phyloP scores from a whole-genome alignment of 2,888 invertebrate genomes.

The Parochlus steinenii region DNA sequence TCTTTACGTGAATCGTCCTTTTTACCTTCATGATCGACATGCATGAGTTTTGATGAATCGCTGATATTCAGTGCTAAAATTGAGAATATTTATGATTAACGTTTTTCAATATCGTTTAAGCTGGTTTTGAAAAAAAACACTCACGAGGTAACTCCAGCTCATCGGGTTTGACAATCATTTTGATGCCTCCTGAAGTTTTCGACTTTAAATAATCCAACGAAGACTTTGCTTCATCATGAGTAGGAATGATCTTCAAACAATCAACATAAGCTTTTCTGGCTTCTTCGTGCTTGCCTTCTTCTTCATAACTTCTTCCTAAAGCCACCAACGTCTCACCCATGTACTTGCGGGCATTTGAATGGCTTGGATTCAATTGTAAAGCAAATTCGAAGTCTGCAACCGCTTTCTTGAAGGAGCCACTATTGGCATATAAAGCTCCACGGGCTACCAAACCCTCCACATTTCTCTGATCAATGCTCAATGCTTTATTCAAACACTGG shows the following conservation, averaged over 20 bases:
- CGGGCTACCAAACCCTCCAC: slow-evolving; percentile 85
- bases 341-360: slow-evolving; percentile 86
- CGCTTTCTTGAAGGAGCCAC: slow-evolving; percentile 83
- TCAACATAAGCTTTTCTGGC: slow-evolving; percentile 73
- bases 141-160: slow-evolving; percentile 44
- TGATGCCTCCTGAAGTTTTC: slow-evolving; percentile 35
- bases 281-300: slow-evolving; percentile 69
- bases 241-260: slow-evolving; percentile 67
- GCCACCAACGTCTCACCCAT: slow-evolving; percentile 86
- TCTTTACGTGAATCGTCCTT: slow-evolving; percentile 37
- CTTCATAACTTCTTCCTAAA: slow-evolving; percentile 72
- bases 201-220: slow-evolving; percentile 66
- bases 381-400: slow-evolving; percentile 91
- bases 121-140: slow-evolving; percentile 12
- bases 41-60: slow-evolving; percentile 21
- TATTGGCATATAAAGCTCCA: slow-evolving; percentile 85
- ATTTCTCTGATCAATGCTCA: slow-evolving; percentile 80
- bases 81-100: slow-evolving; percentile 15
- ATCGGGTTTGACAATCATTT: slow-evolving; percentile 45
- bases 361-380: slow-evolving; percentile 70
- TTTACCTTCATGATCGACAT: slow-evolving; percentile 25
- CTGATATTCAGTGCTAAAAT: slow-evolving; percentile 17
- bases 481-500: slow-evolving; percentile 82
- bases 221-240: slow-evolving; percentile 74
- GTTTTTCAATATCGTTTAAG: slow-evolving; percentile 13